Conservation (phyloP, 2,113 vertebrate genomes). For the Micronycteris hirsuta region DNA sequence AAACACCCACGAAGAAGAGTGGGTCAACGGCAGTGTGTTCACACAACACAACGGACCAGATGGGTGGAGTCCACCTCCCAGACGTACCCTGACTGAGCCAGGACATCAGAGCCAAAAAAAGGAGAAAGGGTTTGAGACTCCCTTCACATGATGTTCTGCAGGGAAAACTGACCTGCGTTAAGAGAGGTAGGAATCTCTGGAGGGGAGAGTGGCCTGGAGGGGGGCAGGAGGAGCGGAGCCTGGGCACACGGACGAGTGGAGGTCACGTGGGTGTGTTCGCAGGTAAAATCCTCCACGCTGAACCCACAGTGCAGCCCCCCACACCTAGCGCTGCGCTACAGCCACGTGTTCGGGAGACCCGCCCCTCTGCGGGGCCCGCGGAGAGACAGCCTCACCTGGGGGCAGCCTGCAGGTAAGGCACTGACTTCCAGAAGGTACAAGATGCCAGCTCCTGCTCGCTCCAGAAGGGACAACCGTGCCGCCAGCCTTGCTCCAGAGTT, state of each 20-base stretch:
- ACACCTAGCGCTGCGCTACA: too few relatives aligned
- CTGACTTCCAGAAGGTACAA: background rate
- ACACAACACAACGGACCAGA: background rate
- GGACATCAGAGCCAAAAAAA: background rate
- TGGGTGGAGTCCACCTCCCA: background rate
- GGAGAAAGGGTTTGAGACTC: background rate
- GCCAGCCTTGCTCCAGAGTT: background rate
- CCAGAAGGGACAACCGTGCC: background rate
- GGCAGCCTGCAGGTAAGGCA: background rate
- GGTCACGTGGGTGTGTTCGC: background rate
- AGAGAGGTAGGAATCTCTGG: background rate
- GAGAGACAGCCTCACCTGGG: accelerated
- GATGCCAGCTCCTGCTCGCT: background rate
- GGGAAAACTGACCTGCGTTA: background rate
- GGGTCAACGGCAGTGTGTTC: accelerated
- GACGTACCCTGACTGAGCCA: background rate
- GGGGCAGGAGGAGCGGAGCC: too few relatives aligned
- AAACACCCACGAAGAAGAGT: background rate
- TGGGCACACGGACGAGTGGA: background rate
- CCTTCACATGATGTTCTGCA: background rate
- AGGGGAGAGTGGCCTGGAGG: too few relatives aligned
- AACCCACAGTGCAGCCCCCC: too few relatives aligned
- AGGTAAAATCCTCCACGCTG: background rate
- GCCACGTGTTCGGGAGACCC: background rate
- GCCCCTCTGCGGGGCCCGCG: background rate